Evolutionary conservation across 2,797 vertebrate genomes (phyloP).

Genomic region (Coregonus ussuriensis): DNA sequence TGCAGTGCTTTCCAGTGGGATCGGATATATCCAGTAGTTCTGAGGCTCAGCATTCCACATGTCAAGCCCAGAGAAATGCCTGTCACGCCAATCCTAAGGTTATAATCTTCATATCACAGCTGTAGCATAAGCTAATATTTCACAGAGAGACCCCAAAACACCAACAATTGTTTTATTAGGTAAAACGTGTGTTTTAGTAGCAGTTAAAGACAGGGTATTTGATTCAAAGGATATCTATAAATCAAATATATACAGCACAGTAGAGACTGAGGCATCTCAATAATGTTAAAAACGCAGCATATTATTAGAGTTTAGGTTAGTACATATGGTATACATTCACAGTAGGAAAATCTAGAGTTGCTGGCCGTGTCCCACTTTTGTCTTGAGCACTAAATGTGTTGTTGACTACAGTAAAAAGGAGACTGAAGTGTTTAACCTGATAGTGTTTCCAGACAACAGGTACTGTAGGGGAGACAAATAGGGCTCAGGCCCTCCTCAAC

Average conservation of each 20-base stretch:
- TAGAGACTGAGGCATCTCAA: no score
- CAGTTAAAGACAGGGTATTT: no score
- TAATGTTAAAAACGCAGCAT: no score
- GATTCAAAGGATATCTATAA: no score
- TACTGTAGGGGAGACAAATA: conserved; percentile 51
- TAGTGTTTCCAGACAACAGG: conserved; percentile 68
- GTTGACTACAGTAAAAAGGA: conserved; percentile 64
- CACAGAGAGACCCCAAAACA: conserved; percentile 7
- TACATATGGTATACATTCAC: conserved; percentile 34
- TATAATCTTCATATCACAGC: conserved; percentile 42
- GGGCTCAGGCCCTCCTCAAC: conserved; percentile 27
- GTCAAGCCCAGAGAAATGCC: conserved; percentile 39
- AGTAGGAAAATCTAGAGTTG: neutral
- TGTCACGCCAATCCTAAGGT: conserved; percentile 47
- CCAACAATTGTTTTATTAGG: neutral
- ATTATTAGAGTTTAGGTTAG: neutral
- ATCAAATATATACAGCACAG: no score
- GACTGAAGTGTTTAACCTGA: conserved; percentile 59
- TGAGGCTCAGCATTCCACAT: conserved; percentile 59
- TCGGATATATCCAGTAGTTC: conserved; percentile 64
- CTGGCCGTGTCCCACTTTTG: neutral
- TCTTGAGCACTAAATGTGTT: conserved; percentile 56
- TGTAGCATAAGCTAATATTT: conserved; percentile 27
- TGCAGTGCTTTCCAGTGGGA: conserved; percentile 64
- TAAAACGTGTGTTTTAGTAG: no score